Conservation (phyloP, 2,797 vertebrate species). For the Hozukius guyotensis region DNA sequence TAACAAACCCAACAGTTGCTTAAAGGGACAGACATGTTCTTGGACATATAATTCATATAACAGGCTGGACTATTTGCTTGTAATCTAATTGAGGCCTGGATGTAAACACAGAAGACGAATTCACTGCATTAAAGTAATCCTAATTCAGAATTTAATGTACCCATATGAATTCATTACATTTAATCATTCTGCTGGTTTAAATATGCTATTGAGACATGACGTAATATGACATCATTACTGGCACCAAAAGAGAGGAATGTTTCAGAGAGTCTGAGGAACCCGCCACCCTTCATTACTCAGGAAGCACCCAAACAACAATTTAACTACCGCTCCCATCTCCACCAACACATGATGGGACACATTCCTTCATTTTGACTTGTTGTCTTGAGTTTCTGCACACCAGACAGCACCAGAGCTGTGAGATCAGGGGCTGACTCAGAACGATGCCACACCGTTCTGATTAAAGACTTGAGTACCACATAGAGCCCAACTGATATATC, state of each 20-base stretch:
- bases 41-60: not conserved
- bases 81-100: not conserved
- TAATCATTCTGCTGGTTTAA: conserved; percentile 29
- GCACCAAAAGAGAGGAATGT: conserved; percentile 62
- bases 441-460: not conserved
- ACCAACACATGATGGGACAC: not conserved
- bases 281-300: conserved; percentile 18
- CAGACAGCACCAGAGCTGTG: not conserved
- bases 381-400: not conserved
- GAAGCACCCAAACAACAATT: conserved; percentile 2
- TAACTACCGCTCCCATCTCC: not conserved
- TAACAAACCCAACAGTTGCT: not conserved
- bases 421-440: not conserved
- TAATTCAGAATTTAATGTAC: not conserved
- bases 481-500: not conserved
- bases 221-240: conserved; percentile 25
- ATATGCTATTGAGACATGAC: conserved; percentile 10
- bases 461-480: conserved; percentile 16
- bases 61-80: conserved; percentile 2
- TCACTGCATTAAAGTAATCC: conserved; percentile 2
- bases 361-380: conserved; percentile 53
- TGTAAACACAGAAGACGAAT: conserved; percentile 10
- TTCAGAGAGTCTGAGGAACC: conserved; percentile 17
- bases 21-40: conserved; percentile 12
- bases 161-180: not conserved